Evolutionary conservation across 2,888 invertebrate genomes (phyloP), one percentile per base, ranked within the genome.

Genomic region (Napeogenes inachia): DNA sequence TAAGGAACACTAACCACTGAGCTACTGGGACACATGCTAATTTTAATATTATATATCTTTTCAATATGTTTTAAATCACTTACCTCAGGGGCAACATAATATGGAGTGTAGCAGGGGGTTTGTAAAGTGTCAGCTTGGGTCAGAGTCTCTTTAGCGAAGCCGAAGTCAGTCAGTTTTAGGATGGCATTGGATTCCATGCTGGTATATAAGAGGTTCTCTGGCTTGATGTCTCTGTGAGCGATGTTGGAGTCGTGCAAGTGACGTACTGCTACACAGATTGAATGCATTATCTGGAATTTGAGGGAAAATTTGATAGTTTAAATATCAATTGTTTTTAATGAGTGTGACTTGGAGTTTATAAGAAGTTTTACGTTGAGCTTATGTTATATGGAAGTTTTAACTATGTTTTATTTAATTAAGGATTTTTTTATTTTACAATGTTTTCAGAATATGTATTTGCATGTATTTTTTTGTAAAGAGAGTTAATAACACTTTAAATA

Each of bases 101-200:
- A 99, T 0, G 99, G 99, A 10, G 99, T 99, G 78, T 99, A 99
- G 80, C 99, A 99, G 0, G 99, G 99, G 0, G 99, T 99, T 83
- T 98, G 97, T 61, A 99, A 86, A 0, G 97, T 96, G 74, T 98
- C 97, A 60, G 95, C 95, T 21, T 94, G 92, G 45, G 93, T 92
- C 30, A 92, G 80, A 0, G 97, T 97, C 85, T 98, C 98, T 84
- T 99, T 99, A 13, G 99, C 99, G 91, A 99, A 99, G 8, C 99
- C 99, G 86, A 99, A 99, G 90, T 99, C 99, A 2, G 99, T 99
- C 75, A 99, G 89, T 85, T 99, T 99, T 66, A 99, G 92, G 64
- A 95, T 92, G n/a, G 96, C 98, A 77, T 92, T 92, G 13, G 92
- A 92, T 70, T 93, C 94, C 80, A 89, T 92, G 74, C 92, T 94